Conservation (phyloP, 2,113 vertebrate species). For the Numenius arquata region DNA sequence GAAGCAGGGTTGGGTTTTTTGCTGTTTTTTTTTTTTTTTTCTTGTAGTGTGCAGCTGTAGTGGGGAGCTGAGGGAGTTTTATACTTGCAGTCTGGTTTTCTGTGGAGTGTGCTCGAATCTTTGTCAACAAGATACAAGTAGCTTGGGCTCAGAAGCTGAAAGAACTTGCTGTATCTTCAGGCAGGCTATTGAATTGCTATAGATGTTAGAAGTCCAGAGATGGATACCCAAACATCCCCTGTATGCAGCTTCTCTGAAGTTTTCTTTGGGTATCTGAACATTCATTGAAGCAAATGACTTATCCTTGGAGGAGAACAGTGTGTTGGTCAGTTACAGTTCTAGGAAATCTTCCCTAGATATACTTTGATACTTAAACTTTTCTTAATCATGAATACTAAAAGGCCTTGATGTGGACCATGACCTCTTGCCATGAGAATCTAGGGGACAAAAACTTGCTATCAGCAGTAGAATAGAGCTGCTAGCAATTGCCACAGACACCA, state of each 20-base stretch:
- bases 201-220: background rate
- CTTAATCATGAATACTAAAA: background rate
- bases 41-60: background rate
- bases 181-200: background rate
- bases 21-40: too few relatives aligned
- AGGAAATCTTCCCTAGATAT: background rate
- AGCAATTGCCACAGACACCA: background rate
- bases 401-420: background rate
- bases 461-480: background rate
- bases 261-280: background rate
- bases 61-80: background rate
- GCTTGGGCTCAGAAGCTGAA: background rate
- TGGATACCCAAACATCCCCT: background rate
- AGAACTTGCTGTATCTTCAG: background rate
- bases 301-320: background rate
- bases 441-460: background rate
- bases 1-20: background rate
- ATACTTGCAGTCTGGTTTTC: background rate
- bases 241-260: background rate
- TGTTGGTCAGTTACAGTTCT: background rate
- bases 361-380: background rate
- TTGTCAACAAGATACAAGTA: background rate
- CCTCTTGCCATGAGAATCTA: background rate
- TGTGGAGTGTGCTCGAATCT: background rate
- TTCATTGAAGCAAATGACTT: background rate